phyloP scores from a whole-genome alignment of 1,140 invertebrate genomes.

The Daktulosphaira vitifoliae region DNA sequence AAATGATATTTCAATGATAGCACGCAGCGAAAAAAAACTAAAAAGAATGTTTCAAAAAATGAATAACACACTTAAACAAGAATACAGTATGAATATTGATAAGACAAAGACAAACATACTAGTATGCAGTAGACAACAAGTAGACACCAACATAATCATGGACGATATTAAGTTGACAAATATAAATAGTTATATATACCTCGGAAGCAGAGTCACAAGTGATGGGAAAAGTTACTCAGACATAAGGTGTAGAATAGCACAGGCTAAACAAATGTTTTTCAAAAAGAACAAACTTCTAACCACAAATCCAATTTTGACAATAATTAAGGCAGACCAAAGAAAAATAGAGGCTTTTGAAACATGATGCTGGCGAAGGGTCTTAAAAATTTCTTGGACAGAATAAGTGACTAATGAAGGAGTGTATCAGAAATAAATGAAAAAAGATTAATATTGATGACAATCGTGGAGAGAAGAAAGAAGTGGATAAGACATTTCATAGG shows the following conservation, averaged over 20 bases:
- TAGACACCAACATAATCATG: neutral
- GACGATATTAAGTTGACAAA: neutral
- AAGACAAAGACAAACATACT: conserved; percentile 19
- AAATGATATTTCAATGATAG: neutral
- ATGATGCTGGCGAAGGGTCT: conserved; percentile 39
- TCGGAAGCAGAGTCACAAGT: conserved; percentile 17
- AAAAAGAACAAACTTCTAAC: conserved; percentile 26
- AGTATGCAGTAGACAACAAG: neutral
- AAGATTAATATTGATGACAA: neutral
- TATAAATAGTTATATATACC: neutral
- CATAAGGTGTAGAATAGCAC: conserved; percentile 19
- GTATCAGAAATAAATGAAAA: conserved; percentile 5
- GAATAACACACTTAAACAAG: neutral
- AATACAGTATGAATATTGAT: conserved; percentile 24
- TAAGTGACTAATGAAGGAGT: conserved; percentile 3
- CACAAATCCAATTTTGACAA: conserved; percentile 27
- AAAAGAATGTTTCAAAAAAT: neutral
- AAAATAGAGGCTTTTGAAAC: conserved; percentile 39
- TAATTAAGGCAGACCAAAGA: conserved; percentile 33
- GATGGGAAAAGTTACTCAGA: conserved; percentile 10
- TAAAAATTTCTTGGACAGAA: conserved; percentile 32
- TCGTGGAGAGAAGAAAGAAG: neutral
- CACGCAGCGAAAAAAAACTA: neutral
- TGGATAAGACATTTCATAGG: conserved; percentile 15
- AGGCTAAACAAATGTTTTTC: conserved; percentile 10